A percentile compares a stretch with the other conserved stretches of the same genome.
These are phyloP conservation scores for Malurus elegans DNA, from an alignment of 2,113 vertebrate species.

Conservation along the genomic window DNA sequence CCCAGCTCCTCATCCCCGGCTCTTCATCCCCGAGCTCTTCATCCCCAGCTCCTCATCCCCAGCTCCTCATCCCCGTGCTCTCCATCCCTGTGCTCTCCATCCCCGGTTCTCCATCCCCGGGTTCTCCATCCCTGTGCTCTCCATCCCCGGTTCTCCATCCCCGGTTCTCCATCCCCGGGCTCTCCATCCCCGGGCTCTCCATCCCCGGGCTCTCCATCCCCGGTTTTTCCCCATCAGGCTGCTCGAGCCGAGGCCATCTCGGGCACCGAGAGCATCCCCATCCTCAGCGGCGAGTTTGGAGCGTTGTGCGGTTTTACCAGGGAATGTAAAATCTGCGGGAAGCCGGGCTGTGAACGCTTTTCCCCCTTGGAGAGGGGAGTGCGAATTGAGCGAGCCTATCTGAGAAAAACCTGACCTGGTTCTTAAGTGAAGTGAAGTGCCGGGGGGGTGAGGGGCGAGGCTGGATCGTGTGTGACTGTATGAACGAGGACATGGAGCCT, in stretches of 20 bases:
- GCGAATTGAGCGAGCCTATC: background rate
- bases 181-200: background rate
- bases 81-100: background rate
- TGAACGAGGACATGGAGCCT: background rate
- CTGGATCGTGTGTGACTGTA: background rate
- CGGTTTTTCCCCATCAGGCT: accelerated
- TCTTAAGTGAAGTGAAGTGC: background rate
- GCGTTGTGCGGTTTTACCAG: accelerated
- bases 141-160: background rate
- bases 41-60: background rate
- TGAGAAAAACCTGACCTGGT: constrained; percentile 7
- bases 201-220: background rate
- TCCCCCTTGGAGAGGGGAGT: background rate
- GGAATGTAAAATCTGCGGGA: background rate
- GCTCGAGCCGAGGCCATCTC: accelerated
- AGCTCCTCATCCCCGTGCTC: background rate
- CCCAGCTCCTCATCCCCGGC: background rate
- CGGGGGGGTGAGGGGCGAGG: too few relatives aligned
- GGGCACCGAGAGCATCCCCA: background rate
- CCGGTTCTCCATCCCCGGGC: background rate
- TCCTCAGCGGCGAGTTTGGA: background rate
- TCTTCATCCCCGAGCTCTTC: background rate
- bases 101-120: background rate
- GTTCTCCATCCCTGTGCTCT: background rate
- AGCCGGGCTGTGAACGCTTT: background rate